Conservation (phyloP, 2,797 vertebrate genomes). For the Salmo trutta region DNA sequence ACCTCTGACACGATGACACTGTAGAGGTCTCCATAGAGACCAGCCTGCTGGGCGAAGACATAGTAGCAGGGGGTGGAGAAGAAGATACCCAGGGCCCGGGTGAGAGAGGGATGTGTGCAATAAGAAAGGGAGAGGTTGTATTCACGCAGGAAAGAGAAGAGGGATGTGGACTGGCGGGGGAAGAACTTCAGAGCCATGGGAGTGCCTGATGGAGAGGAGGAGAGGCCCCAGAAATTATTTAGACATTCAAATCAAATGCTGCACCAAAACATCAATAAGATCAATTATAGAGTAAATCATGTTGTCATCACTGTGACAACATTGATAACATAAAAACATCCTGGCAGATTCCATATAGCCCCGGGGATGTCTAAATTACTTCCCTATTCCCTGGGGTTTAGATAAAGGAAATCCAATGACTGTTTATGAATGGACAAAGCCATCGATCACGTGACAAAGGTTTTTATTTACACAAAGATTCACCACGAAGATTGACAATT, state of each 20-base stretch:
- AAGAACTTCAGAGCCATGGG: constrained; percentile 95
- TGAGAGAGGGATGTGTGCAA: constrained; percentile 87
- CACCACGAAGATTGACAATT: too few species aligned
- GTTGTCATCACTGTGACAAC: constrained; percentile 52
- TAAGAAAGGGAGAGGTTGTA: constrained; percentile 92
- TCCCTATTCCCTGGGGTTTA: constrained; percentile 27
- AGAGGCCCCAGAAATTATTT: not conserved
- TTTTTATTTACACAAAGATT: too few species aligned
- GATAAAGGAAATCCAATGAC: not conserved
- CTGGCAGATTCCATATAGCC: not conserved
- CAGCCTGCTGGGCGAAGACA: constrained; percentile 90
- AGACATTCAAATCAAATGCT: constrained; percentile 7
- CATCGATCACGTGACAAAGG: too few species aligned
- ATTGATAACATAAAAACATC: constrained; percentile 40
- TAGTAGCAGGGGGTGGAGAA: constrained; percentile 89
- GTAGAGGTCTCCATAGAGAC: constrained; percentile 92
- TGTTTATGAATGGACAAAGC: too few species aligned
- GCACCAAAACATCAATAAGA: constrained; percentile 15
- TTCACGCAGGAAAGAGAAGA: constrained; percentile 90
- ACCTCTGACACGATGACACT: constrained; percentile 91
- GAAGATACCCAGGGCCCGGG: constrained; percentile 88
- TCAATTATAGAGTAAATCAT: not conserved
- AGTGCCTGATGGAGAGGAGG: constrained; percentile 79
- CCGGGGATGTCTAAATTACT: constrained; percentile 17
- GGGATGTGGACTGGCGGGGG: constrained; percentile 84